phyloP scores from a whole-genome alignment of 2,797 vertebrate genomes.

The Sebastes itinus region DNA sequence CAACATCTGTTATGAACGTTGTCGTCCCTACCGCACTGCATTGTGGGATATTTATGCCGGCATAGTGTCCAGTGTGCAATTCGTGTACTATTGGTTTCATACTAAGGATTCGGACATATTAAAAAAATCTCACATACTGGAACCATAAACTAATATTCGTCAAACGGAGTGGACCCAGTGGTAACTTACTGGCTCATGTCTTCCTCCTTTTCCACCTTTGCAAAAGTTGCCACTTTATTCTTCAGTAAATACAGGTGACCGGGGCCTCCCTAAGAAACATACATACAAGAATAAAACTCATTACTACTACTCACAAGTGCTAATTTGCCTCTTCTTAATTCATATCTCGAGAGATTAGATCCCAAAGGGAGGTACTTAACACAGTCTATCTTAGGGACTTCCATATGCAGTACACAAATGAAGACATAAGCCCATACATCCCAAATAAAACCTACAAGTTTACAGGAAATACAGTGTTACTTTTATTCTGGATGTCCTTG shows the following conservation, averaged over 20 bases:
- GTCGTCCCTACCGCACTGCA: no score
- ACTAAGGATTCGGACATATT: no score
- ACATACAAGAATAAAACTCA: constrained; percentile 22
- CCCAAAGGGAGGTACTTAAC: neutral
- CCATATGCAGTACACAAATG: neutral
- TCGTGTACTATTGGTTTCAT: no score
- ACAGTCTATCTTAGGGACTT: neutral
- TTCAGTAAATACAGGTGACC: constrained; percentile 97
- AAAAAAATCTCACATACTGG: no score
- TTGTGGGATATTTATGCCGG: no score
- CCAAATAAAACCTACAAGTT: neutral
- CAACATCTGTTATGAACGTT: no score
- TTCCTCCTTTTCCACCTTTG: constrained; percentile 99
- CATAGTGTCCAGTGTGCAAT: no score
- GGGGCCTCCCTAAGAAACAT: constrained; percentile 88
- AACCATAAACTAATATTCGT: neutral
- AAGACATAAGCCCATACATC: neutral
- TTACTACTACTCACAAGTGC: neutral
- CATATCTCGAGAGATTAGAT: neutral
- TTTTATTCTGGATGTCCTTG: neutral
- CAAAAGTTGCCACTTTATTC: constrained; percentile 99
- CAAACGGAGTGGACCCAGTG: neutral
- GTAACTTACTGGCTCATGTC: constrained; percentile 96
- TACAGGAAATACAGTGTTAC: neutral
- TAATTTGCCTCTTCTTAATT: constrained; percentile 8